Percentiles rank a stretch among this genome's conserved stretches.
Conservation (phyloP, 2,113 vertebrate genomes). For the Lophura nycthemera region DNA sequence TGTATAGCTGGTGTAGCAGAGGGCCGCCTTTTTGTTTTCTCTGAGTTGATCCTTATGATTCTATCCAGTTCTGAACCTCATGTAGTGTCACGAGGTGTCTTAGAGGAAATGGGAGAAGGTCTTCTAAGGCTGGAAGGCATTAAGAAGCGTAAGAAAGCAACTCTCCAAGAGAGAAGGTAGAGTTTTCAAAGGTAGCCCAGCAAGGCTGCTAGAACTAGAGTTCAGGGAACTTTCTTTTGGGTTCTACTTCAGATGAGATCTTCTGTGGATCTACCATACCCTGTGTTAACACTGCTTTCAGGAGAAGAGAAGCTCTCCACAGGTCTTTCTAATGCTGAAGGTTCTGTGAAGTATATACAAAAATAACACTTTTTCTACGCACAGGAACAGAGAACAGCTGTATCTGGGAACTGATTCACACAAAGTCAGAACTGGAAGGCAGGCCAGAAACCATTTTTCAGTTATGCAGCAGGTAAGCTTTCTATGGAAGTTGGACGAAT, state of each 20-base stretch:
- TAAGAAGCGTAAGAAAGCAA: background rate
- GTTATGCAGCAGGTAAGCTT: constrained; percentile 92
- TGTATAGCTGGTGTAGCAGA: background rate
- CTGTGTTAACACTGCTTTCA: background rate
- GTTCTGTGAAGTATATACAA: background rate
- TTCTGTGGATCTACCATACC: background rate
- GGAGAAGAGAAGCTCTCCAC: background rate
- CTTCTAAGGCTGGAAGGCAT: background rate
- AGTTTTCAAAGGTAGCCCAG: background rate
- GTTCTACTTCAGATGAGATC: background rate
- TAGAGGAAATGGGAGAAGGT: background rate
- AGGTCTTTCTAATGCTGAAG: background rate
- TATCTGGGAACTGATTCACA: constrained; percentile 96
- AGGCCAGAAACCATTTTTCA: constrained; percentile 94
- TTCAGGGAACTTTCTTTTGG: background rate
- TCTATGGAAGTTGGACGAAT: background rate
- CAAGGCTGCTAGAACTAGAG: background rate
- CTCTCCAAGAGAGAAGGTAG: background rate
- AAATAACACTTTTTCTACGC: background rate
- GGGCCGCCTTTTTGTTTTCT: background rate
- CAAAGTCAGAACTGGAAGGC: constrained; percentile 92
- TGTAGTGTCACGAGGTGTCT: background rate
- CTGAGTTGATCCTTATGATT: background rate
- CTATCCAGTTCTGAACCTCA: background rate
- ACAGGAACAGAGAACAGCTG: constrained; percentile 88